These are phyloP conservation scores for Lamellibrachia luymesi DNA, from an alignment of 1,140 invertebrate genomes.

Conservation along the genomic window DNA sequence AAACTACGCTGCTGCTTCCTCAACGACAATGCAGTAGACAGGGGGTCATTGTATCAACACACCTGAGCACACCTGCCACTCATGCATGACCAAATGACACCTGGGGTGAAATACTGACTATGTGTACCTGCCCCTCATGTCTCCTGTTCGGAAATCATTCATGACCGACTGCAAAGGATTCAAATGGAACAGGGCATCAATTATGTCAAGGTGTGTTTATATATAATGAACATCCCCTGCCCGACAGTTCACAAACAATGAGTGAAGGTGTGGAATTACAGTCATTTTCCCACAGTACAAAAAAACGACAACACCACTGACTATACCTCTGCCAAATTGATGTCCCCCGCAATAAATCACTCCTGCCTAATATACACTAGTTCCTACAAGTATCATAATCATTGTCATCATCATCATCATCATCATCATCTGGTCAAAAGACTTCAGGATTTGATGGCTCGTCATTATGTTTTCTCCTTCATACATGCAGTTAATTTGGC, in stretches of 20 bases:
- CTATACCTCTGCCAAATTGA: neutral
- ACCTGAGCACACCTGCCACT: neutral
- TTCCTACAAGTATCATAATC: neutral
- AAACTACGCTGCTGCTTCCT: neutral
- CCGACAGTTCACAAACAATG: too few species aligned
- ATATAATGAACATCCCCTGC: neutral
- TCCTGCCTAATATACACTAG: neutral
- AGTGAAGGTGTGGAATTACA: too few species aligned
- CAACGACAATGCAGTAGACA: neutral
- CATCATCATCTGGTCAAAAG: too few species aligned
- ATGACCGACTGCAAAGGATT: neutral
- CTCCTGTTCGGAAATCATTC: neutral
- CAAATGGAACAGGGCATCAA: neutral
- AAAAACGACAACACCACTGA: neutral
- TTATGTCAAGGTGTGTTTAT: neutral
- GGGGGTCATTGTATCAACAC: neutral
- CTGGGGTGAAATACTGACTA: neutral
- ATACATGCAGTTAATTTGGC: neutral
- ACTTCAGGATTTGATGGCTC: too few species aligned
- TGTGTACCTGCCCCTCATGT: neutral
- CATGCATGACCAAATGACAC: neutral
- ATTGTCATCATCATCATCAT: too few species aligned
- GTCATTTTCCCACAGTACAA: neutral
- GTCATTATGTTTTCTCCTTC: too few species aligned
- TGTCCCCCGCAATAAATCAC: neutral